Conservation (phyloP, 1,140 invertebrate species). For the Leucophenga varia region DNA sequence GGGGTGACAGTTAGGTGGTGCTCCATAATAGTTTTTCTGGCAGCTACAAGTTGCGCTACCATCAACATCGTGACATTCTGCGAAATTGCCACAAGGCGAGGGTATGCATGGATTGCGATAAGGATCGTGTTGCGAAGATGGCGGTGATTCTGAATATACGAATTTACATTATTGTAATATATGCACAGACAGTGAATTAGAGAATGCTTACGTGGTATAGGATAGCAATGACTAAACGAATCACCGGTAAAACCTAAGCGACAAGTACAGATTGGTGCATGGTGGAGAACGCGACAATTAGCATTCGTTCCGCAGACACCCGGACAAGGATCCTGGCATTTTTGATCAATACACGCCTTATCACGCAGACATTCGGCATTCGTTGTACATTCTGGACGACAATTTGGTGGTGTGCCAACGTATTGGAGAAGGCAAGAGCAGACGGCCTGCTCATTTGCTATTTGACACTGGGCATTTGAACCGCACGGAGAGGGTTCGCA, state of each 20-base stretch:
- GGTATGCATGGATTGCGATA: slow-evolving; percentile 72
- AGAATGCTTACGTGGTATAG: slow-evolving; percentile 62
- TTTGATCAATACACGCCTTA: slow-evolving; percentile 76
- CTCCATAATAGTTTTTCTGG: slow-evolving; percentile 69
- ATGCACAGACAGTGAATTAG: slow-evolving; percentile 18
- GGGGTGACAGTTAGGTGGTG: slow-evolving; percentile 75
- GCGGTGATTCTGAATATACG: slow-evolving; percentile 53
- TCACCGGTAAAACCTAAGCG: slow-evolving; percentile 72
- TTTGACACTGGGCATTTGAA: slow-evolving; percentile 64
- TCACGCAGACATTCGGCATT: slow-evolving; percentile 78
- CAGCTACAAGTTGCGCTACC: slow-evolving; percentile 74
- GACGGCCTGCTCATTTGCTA: slow-evolving; percentile 65
- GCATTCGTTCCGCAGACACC: slow-evolving; percentile 77
- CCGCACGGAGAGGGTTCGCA: slow-evolving; percentile 66
- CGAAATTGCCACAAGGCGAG: slow-evolving; percentile 74
- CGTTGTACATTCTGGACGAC: slow-evolving; percentile 71
- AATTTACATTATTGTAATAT: neutral
- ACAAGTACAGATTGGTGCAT: slow-evolving; percentile 75
- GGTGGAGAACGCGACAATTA: slow-evolving; percentile 73
- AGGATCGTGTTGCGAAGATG: slow-evolving; percentile 56
- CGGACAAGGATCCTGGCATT: slow-evolving; percentile 80
- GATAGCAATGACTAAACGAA: slow-evolving; percentile 58
- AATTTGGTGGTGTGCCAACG: slow-evolving; percentile 72
- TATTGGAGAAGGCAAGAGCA: slow-evolving; percentile 74
- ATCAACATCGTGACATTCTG: slow-evolving; percentile 57